Evolutionary conservation across 2,113 vertebrate genomes (phyloP), one percentile per base, ranked within the genome.

Genomic region (Thunnus maccoyii): DNA sequence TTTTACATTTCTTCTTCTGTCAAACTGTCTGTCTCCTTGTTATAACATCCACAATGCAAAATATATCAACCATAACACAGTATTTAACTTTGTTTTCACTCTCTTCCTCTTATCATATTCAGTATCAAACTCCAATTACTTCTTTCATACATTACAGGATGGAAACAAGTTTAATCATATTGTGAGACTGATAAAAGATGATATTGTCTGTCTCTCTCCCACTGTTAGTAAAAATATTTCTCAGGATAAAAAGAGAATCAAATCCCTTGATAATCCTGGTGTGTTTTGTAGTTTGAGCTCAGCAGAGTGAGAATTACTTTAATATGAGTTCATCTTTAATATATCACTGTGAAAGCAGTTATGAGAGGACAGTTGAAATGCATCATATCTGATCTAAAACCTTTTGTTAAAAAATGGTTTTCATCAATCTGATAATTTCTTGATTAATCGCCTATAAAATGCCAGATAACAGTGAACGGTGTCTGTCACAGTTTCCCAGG

Each of bases 231-330:
- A 60, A 68, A 74, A 52, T 56, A 74, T 75, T 64, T 64, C 18
- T 70, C 63, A 54, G 27, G 22, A 77, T 73, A n/a, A 78, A 73
- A 32, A 61, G 61, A 62, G 32, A 30, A 64, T 69, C 22, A 41
- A 47, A 72, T 73, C 48, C n/a, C 50, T 72, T 46, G 46, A 56
- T 56, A 48, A 54, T 11, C 15, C 13, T 56, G 30, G 30, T 48
- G 68, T 48, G 36, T 36, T 72, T 50, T 62, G 55, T 36, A 20
- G 27, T n/a, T 16, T 0, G 3, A 27, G 36, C 25, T 65, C 30
- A 22, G 22, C 55, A 32, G 50, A 55, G 36, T 48, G 41, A 65
- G 44, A 36, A 36, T 36, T 36, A 7, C 32, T 1, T 36, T 36
- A 5, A 5, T 36, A 36, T 36, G 32, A 55, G 74, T 57, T 70